A percentile compares a stretch with the other conserved stretches of the same genome.
phyloP scores from a whole-genome alignment of 2,113 vertebrate genomes.

The Peucedramus taeniatus region DNA sequence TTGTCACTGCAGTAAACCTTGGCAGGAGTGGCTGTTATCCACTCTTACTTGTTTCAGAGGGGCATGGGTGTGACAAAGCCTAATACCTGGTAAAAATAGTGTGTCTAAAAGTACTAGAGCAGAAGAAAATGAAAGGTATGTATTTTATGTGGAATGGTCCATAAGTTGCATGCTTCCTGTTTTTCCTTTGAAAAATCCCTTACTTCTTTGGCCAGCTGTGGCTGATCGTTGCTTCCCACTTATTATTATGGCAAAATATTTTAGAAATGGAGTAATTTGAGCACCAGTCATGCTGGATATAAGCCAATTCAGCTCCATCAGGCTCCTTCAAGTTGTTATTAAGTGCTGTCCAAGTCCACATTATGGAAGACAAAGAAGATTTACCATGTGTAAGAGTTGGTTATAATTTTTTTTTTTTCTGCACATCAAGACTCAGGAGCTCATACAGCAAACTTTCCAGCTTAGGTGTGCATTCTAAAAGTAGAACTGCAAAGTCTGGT shows the following conservation, averaged over 20 bases:
- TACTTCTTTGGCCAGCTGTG: background rate
- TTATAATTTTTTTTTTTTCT: background rate
- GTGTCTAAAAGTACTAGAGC: background rate
- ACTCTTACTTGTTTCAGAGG: background rate
- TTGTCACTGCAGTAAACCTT: background rate
- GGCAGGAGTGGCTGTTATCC: background rate
- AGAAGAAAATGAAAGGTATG: background rate
- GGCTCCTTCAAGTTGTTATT: background rate
- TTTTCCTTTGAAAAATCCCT: background rate
- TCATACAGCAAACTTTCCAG: background rate
- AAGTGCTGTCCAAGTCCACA: background rate
- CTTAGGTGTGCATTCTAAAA: background rate
- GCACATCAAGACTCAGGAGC: background rate
- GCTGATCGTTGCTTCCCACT: background rate
- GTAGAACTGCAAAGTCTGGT: background rate
- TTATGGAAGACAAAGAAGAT: background rate
- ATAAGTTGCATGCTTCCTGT: background rate
- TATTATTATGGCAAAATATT: background rate
- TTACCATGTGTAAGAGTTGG: background rate
- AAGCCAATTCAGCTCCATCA: background rate
- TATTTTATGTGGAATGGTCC: background rate
- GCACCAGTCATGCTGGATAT: background rate
- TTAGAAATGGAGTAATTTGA: background rate
- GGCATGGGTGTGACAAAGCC: background rate
- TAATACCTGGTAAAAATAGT: background rate